Evolutionary conservation across 2,888 invertebrate species (phyloP).

Genomic region (Plebejus melissa): DNA sequence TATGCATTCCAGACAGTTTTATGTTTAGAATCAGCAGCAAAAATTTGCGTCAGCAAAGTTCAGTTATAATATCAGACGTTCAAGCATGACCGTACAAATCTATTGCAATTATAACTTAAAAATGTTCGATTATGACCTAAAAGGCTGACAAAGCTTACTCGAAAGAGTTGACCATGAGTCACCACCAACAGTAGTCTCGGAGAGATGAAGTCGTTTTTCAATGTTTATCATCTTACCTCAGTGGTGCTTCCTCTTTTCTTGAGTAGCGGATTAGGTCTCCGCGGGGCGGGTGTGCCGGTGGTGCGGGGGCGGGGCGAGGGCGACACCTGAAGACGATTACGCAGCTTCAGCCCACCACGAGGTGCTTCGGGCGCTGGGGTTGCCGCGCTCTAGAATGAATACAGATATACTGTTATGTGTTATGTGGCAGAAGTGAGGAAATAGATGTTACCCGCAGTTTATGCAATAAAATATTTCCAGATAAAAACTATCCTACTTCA

Average conservation of each 20-base stretch:
- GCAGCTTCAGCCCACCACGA: slow-evolving; percentile 55
- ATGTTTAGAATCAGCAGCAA: too few relatives aligned
- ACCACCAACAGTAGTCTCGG: too few relatives aligned
- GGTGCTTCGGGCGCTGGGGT: slow-evolving; percentile 58
- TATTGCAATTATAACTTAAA: too few relatives aligned
- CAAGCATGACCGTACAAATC: too few relatives aligned
- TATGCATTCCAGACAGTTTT: too few relatives aligned
- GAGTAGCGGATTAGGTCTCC: slow-evolving; percentile 77
- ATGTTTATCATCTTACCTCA: slow-evolving; percentile 48
- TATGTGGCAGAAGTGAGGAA: too few relatives aligned
- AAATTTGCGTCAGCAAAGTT: too few relatives aligned
- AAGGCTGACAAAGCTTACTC: neutral
- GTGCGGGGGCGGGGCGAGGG: slow-evolving; percentile 71
- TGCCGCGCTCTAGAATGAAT: slow-evolving; percentile 44
- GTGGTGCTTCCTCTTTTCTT: slow-evolving; percentile 72
- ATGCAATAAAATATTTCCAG: too few relatives aligned
- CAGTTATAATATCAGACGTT: too few relatives aligned
- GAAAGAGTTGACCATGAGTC: neutral
- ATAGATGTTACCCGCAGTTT: too few relatives aligned
- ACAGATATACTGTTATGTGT: neutral
- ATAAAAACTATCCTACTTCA: too few relatives aligned
- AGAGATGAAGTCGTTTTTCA: neutral
- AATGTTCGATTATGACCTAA: too few relatives aligned
- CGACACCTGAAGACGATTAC: slow-evolving; percentile 66
- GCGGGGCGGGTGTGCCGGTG: slow-evolving; percentile 69